Evolutionary conservation across 37 sponge, comb jelly and placozoan species (phyloP), one percentile per base, ranked within the genome.

Genomic region (Agelas oroides): DNA sequence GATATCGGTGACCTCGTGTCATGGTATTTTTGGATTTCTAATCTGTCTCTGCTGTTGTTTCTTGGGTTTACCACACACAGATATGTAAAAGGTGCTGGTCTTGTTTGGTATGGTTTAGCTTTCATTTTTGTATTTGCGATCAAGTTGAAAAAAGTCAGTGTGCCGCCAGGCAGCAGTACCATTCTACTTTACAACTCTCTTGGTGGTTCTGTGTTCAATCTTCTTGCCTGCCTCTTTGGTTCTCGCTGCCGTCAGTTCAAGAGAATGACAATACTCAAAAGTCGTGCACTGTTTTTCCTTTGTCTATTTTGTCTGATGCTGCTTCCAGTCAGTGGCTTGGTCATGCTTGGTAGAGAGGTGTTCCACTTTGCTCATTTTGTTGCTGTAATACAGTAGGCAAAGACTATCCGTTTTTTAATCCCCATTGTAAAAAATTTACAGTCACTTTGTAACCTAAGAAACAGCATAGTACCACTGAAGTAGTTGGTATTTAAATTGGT

Each of bases 1-100:
- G 25, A 61, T 2, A 36, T 24, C 2, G 34, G 35, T 24, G 41
- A 77, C 15, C 41, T 77, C 1, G 41, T 63, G 64, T 20, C 60
- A n/a, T 77, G 78, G 78, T 77, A 59, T 19, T 60, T 77, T 28
- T 77, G 78, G 78, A 62, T 77, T 5, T 25, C 34, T 2, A 27
- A 2, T 11, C 24, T 77, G 18, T 35, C 78, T 38, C 64, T 62
- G 2, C 24, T 77, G 2, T 23, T 21, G 13, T 36, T 5, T 34
- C 41, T 77, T 1, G 78, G 64, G 36, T 27, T n/a, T 37, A 61
- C 78, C 2, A 17, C 36, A 21, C 32, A 61, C 27, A 34, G 78
- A 24, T 24, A 61, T 1, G 41, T 40, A 1, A 77, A 77, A 27
- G 36, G 32, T 63, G 64, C 78, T 5, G 32, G 60, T 2, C 39